Evolutionary conservation across 1,140 invertebrate species (phyloP).

Genomic region (Batillaria attramentaria): DNA sequence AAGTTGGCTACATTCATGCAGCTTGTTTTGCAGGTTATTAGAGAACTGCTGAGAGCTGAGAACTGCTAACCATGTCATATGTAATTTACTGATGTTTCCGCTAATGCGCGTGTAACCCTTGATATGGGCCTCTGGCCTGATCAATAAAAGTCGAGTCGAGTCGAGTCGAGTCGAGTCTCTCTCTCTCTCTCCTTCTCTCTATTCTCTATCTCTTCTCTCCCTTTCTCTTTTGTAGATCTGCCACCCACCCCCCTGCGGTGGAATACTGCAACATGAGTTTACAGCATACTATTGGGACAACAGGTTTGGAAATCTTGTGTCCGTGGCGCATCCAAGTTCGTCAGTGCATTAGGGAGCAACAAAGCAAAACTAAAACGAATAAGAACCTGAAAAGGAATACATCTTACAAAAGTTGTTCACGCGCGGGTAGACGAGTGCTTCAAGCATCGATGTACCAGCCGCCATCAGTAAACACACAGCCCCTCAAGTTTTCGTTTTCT

Average conservation of each 20-base stretch:
- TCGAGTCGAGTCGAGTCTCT: not conserved
- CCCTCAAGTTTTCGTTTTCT: no score
- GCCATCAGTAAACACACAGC: no score
- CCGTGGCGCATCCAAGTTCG: no score
- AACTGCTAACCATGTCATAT: no score
- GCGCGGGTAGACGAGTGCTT: no score
- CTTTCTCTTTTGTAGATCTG: not conserved
- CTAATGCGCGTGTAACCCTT: not conserved
- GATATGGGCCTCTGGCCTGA: not conserved
- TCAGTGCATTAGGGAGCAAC: no score
- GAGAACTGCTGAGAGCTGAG: not conserved
- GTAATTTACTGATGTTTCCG: not conserved
- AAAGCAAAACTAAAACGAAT: no score
- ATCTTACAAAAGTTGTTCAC: no score
- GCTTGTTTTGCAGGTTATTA: not conserved
- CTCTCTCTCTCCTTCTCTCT: not conserved
- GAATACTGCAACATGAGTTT: not conserved
- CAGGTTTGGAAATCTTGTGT: no score
- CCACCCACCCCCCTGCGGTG: not conserved
- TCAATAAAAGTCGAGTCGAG: not conserved
- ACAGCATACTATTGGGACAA: not conserved
- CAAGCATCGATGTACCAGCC: no score
- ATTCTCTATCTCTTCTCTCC: not conserved
- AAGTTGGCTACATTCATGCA: not conserved
- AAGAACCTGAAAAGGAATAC: no score